Evolutionary conservation across 2,797 vertebrate genomes (phyloP).

Genomic region (Platalea minor): DNA sequence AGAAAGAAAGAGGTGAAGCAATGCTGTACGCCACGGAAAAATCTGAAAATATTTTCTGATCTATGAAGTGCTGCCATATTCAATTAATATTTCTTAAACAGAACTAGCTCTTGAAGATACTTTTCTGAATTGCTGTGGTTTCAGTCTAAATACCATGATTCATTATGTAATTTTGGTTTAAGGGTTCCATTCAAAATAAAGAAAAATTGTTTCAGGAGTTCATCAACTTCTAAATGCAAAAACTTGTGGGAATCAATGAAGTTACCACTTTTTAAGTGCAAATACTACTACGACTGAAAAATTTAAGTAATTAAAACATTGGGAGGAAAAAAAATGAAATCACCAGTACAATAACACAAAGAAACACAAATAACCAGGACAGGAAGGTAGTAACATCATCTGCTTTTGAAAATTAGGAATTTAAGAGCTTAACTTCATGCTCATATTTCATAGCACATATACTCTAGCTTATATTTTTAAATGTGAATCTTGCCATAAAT

Average conservation of each 20-base stretch:
- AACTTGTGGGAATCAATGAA: background rate
- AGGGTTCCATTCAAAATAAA: background rate
- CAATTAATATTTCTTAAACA: background rate
- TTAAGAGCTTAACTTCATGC: background rate
- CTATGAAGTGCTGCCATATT: background rate
- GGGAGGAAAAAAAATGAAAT: accelerated
- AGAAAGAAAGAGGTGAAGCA: slow-evolving; percentile 18
- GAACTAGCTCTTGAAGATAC: background rate
- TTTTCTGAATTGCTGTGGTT: background rate
- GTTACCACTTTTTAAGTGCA: background rate
- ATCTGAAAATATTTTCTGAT: background rate
- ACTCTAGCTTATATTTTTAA: background rate
- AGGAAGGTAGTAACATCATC: background rate
- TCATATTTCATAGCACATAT: background rate
- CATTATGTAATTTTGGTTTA: background rate
- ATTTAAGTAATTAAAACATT: background rate
- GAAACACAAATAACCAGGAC: background rate
- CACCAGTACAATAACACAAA: background rate
- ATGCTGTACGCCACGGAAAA: background rate
- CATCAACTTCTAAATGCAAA: background rate
- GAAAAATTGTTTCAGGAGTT: background rate
- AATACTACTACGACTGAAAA: background rate
- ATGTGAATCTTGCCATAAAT: background rate
- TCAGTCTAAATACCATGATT: background rate
- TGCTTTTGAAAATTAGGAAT: background rate